Percentiles rank a stretch among this genome's conserved stretches.
Conservation (phyloP, 2,797 vertebrate genomes). For the Sebastes oblongus region DNA sequence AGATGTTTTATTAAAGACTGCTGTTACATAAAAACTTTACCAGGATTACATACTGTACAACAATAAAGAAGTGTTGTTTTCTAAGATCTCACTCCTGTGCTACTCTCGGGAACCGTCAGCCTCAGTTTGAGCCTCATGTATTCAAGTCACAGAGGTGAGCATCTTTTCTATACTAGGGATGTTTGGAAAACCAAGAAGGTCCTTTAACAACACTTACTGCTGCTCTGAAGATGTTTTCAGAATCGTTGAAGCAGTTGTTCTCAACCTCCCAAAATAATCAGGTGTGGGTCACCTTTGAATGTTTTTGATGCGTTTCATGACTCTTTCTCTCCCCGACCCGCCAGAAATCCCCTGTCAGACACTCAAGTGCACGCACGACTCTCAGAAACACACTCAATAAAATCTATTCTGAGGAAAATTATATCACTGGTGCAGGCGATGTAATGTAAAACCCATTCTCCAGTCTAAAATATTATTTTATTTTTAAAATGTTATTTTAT, state of each 20-base stretch:
- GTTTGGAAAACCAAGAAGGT: neutral
- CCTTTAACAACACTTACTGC: neutral
- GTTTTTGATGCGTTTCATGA: no score
- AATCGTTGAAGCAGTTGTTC: neutral
- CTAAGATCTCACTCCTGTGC: constrained; percentile 64
- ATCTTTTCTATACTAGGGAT: neutral
- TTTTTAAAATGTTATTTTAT: neutral
- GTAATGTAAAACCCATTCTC: neutral
- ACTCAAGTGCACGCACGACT: no score
- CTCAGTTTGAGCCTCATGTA: neutral
- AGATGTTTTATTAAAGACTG: constrained; percentile 83
- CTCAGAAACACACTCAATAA: neutral
- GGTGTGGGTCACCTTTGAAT: neutral
- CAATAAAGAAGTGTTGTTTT: constrained; percentile 84
- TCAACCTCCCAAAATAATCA: neutral
- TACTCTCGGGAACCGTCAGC: neutral
- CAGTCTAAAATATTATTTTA: neutral
- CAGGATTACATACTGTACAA: constrained; percentile 71
- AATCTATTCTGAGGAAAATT: no score
- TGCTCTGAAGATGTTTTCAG: neutral
- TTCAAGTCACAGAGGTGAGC: neutral
- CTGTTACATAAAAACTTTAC: constrained; percentile 75
- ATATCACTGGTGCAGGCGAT: neutral
- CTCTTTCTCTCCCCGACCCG: no score
- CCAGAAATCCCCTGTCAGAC: no score